Base-by-base conservation (phyloP, 2,888 invertebrate species). In the Camponotus fellah region DNA sequence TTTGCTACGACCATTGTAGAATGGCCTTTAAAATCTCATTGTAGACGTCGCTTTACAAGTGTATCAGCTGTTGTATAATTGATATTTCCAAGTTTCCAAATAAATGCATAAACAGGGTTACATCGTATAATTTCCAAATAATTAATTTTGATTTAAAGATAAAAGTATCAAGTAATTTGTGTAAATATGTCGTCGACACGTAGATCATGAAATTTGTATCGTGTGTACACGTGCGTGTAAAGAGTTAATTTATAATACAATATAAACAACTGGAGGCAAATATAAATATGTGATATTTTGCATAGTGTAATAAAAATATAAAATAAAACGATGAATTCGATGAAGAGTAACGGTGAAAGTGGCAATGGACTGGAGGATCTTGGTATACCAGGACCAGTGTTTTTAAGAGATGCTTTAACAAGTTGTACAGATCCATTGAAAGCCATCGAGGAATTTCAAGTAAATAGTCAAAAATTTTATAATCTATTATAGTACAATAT, bases 401-500 rank as follows among this genome's bases (percentile, higher is more conserved):
- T 96, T 94, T 96, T 99, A n/a, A 72, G 97, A 87, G 98, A 99
- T 95, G 98, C 99, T 14, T 96, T 99, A 21, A 99, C 99, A 17
- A 99, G 98, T 92, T 99, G 99, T 94, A 98, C 98, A 0, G 99
- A 99, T 95, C 99, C 99, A 14, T 95, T 99, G 58, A 98, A 98
- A 95, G 99, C 99, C n/a, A 99, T 99, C 87, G 99, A 99, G 96
- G 99, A 99, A 95, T 99, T 99, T 96, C 99, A 99, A 96, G 97
- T 97, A 85, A 14, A 34, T 21, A 12, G 26, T 34, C 12, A 8
- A 6, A 4, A n/a, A 37, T 69, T 32, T 49, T 60, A 0, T 53
- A 53, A n/a, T 6, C 12, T 5, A 49, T 0, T 21, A 14, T 64
- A 6, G n/a, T 43, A 26, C 26, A 26, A 26, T 26, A 26, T 26